phyloP scores from a whole-genome alignment of 2,888 invertebrate genomes.

The Plutella xylostella region DNA sequence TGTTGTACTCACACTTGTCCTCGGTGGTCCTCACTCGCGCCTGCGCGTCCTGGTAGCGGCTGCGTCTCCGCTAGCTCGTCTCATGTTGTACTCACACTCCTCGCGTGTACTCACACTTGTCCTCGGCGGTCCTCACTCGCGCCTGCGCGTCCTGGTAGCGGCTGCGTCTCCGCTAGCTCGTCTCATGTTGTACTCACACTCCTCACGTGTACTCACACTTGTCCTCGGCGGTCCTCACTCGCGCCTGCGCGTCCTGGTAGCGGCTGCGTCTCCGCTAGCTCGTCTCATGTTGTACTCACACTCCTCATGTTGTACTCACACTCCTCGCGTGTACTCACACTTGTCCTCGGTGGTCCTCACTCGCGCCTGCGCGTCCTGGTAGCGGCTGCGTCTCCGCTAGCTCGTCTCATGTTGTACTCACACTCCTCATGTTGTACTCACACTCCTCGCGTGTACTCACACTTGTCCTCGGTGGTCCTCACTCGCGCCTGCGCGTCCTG shows the following conservation, averaged over 20 bases:
- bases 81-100: no score
- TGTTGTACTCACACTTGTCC: conserved; percentile 59
- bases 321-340: no score
- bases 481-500: conserved; percentile 75
- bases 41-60: conserved; percentile 75
- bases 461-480: conserved; percentile 73
- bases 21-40: conserved; percentile 75
- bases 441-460: no score
- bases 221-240: conserved; percentile 75
- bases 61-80: conserved; percentile 75
- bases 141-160: conserved; percentile 76
- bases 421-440: no score
- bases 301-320: no score
- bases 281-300: no score
- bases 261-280: conserved; percentile 75
- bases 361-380: conserved; percentile 74
- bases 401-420: no score
- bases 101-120: conserved; percentile 46
- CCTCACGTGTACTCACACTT: conserved; percentile 45
- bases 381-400: conserved; percentile 74
- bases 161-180: conserved; percentile 74
- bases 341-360: conserved; percentile 74
- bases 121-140: conserved; percentile 75
- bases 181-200: no score
- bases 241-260: conserved; percentile 74